Evolutionary conservation across 2,113 vertebrate genomes (phyloP), one percentile per base, ranked within the genome.

Genomic region (Chauna torquata): DNA sequence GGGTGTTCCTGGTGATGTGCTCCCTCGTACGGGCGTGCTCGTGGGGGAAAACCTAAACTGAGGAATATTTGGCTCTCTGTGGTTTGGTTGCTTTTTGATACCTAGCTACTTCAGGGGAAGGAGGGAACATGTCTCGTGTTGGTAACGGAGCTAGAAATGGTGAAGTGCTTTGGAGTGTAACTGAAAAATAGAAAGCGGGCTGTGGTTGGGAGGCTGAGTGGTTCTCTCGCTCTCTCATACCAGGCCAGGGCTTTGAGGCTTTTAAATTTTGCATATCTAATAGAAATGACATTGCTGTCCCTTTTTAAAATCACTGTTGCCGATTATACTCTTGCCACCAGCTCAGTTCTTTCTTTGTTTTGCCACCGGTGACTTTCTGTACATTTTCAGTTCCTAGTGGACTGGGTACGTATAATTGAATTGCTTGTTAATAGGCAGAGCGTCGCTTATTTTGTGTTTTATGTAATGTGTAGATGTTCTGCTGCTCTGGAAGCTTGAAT

Each of bases 211-310:
- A 96, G 94, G 79, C 94, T 92, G 86, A 95, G 55, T 93, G 78
- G 89, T 94, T 94, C 94, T 92, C 97, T 94, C 77, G 23, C 83
- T 96, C 91, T 84, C 78, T 94, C 36, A 38, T 65, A 71, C 45
- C 40, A 30, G 91, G 90, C 83, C 76, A 92, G 69, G 83, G 36
- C 86, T 97, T 93, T 96, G 93, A 97, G 97, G 97, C 95, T 97
- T 97, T 96, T 83, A 49, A 78, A 92, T 91, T 97, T 97, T 97
- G 96, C 96, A 97, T 97, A 96, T 89, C 68, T 92, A 40, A 75
- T 65, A 83, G 66, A 93, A 87, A 40, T 83, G 71, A 79, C 92
- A 70, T 81, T 45, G 70, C 65, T 50, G 70, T 91, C 68, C 49
- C 79, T 82, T 94, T 94, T 95, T 65, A 85, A 96, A 91, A 94